phyloP scores from a whole-genome alignment of 2,888 invertebrate species.

The Protula sp. region DNA sequence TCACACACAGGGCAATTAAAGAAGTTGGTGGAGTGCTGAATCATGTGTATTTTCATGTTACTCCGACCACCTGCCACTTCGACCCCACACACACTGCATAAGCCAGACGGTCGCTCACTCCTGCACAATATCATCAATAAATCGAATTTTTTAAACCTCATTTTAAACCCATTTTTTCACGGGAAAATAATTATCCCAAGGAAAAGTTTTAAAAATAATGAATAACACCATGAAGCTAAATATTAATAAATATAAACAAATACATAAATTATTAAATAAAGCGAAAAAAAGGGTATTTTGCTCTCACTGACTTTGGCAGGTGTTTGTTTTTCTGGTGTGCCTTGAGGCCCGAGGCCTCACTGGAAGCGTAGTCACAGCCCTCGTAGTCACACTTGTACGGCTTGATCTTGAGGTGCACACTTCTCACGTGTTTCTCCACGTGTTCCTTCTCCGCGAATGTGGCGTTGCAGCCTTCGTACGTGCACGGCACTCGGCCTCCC shows the following conservation, averaged over 20 bases:
- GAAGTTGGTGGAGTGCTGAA: neutral
- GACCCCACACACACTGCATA: neutral
- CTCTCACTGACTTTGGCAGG: neutral
- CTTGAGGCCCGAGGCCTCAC: neutral
- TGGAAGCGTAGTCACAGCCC: neutral
- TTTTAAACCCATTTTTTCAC: too few species aligned
- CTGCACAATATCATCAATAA: too few species aligned
- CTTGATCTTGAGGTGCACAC: neutral
- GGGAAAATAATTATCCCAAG: too few species aligned
- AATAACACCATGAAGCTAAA: too few species aligned
- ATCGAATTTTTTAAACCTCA: too few species aligned
- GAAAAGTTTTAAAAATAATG: too few species aligned
- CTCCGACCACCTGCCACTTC: neutral
- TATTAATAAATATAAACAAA: too few species aligned
- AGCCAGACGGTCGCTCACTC: neutral
- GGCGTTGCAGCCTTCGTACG: neutral
- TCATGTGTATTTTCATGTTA: neutral
- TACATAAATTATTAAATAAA: too few species aligned
- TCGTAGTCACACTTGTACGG: neutral
- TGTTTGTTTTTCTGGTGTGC: neutral
- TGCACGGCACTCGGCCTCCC: neutral
- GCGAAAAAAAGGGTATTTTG: too few species aligned
- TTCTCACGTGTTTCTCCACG: neutral
- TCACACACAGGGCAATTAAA: neutral
- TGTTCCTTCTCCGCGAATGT: neutral